Evolutionary conservation across 2,888 invertebrate genomes (phyloP), one percentile per base, ranked within the genome.

Genomic region (Willowsia nigromaculata): DNA sequence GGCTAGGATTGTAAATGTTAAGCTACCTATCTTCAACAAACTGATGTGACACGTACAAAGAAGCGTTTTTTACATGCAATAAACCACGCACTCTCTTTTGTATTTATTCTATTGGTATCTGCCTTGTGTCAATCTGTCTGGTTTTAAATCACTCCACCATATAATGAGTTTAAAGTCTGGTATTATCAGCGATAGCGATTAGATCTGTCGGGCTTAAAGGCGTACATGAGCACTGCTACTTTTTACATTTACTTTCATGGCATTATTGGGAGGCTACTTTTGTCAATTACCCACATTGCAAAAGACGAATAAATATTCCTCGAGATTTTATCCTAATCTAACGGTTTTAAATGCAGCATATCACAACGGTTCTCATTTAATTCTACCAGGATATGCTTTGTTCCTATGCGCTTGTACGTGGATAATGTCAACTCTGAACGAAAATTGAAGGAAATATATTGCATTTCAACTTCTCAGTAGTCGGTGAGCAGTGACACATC

Each of bases 361-460:
- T n/a, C n/a, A n/a, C n/a, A n/a, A n/a, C n/a, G n/a, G n/a, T n/a
- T n/a, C n/a, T n/a, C n/a, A n/a, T n/a, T n/a, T n/a, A n/a, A n/a
- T n/a, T n/a, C n/a, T n/a, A n/a, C n/a, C n/a, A n/a, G n/a, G n/a
- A n/a, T n/a, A n/a, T n/a, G n/a, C n/a, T n/a, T n/a, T n/a, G n/a
- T n/a, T n/a, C n/a, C n/a, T 22, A 40, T 40, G 18, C n/a, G 25
- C 27, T 25, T 30, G n/a, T 18, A 22, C 5, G 18, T 40, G 40
- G 22, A 1, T 15, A 22, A 43, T 13, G 71, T 71, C 71, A 71
- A 47, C 5, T 71, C 9, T 47, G 11, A 47, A 22, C 18, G 22
- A 43, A 47, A 85, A 85, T 85, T 74, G 85, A 85, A 22, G 85
- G 37, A 83, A 83, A 83, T 83, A 83, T 83, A 83, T 74, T 53